Percentiles rank a stretch among this genome's conserved stretches.
Evolutionary conservation across 2,113 vertebrate genomes (phyloP).

Genomic region (Urocynchramus pylzowi): DNA sequence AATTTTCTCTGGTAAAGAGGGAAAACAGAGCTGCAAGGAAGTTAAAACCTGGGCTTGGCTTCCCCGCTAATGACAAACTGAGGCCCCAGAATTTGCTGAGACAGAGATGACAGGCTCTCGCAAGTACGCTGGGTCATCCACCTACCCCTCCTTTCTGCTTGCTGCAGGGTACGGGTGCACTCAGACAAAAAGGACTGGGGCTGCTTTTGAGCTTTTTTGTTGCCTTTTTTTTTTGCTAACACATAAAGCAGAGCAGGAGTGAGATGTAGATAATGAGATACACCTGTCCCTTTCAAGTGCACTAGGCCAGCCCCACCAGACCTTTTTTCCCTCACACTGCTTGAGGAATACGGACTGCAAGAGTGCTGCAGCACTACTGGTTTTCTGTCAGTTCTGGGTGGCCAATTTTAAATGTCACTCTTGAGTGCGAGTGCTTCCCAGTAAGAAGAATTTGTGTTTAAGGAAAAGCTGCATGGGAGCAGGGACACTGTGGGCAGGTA

Average conservation of each 20-base stretch:
- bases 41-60: conserved; percentile 54
- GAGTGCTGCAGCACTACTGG: background rate
- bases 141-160: background rate
- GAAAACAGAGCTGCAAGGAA: conserved; percentile 58
- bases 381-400: background rate
- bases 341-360: background rate
- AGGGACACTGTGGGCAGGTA: background rate
- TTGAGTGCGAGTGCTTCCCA: background rate
- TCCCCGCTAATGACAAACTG: conserved; percentile 43
- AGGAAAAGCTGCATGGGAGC: background rate
- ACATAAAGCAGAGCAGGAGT: background rate
- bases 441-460: background rate
- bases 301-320: background rate
- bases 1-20: conserved; percentile 29
- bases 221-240: background rate
- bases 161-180: conserved; percentile 26
- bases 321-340: background rate
- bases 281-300: background rate
- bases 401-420: background rate
- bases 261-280: background rate
- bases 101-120: conserved; percentile 54
- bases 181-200: background rate
- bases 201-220: background rate
- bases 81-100: conserved; percentile 52
- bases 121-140: conserved; percentile 4